A percentile compares a stretch with the other conserved stretches of the same genome.
These are phyloP conservation scores for Conopomorpha cramerella DNA, from an alignment of 1,140 invertebrate species.

Conservation along the genomic window DNA sequence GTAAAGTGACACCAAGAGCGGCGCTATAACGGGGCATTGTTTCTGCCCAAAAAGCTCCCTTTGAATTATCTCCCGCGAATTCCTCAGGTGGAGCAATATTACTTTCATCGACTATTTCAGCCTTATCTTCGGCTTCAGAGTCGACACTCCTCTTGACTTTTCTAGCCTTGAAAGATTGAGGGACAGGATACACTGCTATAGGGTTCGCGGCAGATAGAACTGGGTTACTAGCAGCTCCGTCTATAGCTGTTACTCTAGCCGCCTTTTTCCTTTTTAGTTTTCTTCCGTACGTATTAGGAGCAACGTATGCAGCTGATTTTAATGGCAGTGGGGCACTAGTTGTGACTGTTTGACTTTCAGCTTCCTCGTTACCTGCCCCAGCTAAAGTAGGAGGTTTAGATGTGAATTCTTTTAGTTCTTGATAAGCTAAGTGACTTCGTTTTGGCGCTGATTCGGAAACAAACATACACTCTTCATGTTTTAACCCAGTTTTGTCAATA, in stretches of 20 bases:
- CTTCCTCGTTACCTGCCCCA: slow-evolving; percentile 25
- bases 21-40: slow-evolving; percentile 68
- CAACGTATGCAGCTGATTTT: slow-evolving; percentile 36
- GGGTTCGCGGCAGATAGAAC: slow-evolving; percentile 6
- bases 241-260: slow-evolving; percentile 11
- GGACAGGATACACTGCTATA: not conserved
- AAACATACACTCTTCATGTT: slow-evolving; percentile 77
- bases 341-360: slow-evolving; percentile 47
- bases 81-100: slow-evolving; percentile 54
- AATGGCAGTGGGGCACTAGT: slow-evolving; percentile 28
- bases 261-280: slow-evolving; percentile 48
- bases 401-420: slow-evolving; percentile 59
- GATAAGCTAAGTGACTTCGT: slow-evolving; percentile 61
- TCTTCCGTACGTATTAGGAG: slow-evolving; percentile 29
- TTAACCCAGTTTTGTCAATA: slow-evolving; percentile 66
- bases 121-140: slow-evolving; percentile 21
- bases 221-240: slow-evolving; percentile 15
- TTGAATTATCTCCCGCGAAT: slow-evolving; percentile 53
- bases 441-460: slow-evolving; percentile 66
- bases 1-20: slow-evolving; percentile 65
- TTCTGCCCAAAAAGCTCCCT: slow-evolving; percentile 65
- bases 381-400: slow-evolving; percentile 44
- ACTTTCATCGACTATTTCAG: slow-evolving; percentile 31
- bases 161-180: slow-evolving; percentile 8
- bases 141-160: slow-evolving; percentile 34